These are phyloP conservation scores for Eulemur albifrons DNA, from an alignment of 2,797 vertebrate genomes.

Conservation along the genomic window DNA sequence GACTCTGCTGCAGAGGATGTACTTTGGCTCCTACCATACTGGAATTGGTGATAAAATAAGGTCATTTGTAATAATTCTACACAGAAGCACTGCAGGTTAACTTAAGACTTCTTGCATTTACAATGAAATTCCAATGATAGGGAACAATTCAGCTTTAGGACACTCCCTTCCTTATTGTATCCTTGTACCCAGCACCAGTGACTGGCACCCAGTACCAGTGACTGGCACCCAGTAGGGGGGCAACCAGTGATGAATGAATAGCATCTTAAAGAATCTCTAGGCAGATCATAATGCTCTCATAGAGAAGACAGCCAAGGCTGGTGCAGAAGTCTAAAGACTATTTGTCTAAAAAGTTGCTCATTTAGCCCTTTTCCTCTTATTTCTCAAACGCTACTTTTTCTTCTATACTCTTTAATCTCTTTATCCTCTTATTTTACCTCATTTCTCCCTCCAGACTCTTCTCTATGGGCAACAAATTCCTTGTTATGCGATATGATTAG, in stretches of 20 bases:
- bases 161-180: not conserved
- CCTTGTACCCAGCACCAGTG: not conserved
- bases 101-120: not conserved
- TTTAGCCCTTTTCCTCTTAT: not conserved
- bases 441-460: not conserved
- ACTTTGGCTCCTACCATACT: not conserved
- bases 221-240: not conserved
- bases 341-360: not conserved
- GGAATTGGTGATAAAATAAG: not conserved
- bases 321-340: not conserved
- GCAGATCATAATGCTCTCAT: not conserved
- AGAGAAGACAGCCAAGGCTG: not conserved
- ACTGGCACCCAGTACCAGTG: not conserved
- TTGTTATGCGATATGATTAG: not conserved
- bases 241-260: not conserved
- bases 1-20: not conserved
- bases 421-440: not conserved
- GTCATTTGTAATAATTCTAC: not conserved
- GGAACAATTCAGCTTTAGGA: not conserved
- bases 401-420: not conserved
- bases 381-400: not conserved
- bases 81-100: not conserved
- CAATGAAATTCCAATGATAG: not conserved
- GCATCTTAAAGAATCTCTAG: not conserved
- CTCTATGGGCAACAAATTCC: not conserved